Evolutionary conservation across 1,140 invertebrate species (phyloP), one percentile per base, ranked within the genome.

Genomic region (Aphelinus atriplicis): DNA sequence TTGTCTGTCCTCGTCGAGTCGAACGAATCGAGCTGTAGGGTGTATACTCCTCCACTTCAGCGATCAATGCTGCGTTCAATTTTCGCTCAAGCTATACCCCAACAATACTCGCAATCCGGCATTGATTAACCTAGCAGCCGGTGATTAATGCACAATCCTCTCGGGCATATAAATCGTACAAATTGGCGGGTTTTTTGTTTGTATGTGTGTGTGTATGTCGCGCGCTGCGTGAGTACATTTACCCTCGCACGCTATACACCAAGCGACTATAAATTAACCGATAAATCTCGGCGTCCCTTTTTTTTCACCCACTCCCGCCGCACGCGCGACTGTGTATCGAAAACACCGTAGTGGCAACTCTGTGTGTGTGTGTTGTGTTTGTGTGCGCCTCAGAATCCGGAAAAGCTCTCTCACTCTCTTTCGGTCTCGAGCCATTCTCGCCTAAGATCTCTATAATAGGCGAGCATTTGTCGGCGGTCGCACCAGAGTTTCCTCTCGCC

Each of bases 361-460:
- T 26, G 26, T 26, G 26, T 26, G 26, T 26, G 26, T 26, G 26
- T 26, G 26, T 26, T 26, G 26, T 26, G 26, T 26, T 26, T 26
- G 26, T 26, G 26, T 26, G 26, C 57, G 10, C 46, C n/a, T 60
- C 50, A 50, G n/a, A 58, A 69, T 60, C 56, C 7, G 46, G 2
- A 72, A 65, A 64, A 57, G n/a, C 71, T 63, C 45, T 26, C 26
- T 26, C 26, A 26, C 26, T 26, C 26, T 26, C 26, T 26, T 26
- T 26, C 26, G 66, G 5, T 66, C 9, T 58, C 61, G 26, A 26
- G 60, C 51, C 71, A 78, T 69, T 80, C 75, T 76, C 66, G 77
- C 76, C 73, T 65, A 78, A 77, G 77, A 77, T 78, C 46, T 58
- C 55, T 76, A 74, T 78, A 80, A 78, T 78, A 78, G 73, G 77